Evolutionary conservation across 2,888 invertebrate species (phyloP).

Genomic region (Bombylius discolor): DNA sequence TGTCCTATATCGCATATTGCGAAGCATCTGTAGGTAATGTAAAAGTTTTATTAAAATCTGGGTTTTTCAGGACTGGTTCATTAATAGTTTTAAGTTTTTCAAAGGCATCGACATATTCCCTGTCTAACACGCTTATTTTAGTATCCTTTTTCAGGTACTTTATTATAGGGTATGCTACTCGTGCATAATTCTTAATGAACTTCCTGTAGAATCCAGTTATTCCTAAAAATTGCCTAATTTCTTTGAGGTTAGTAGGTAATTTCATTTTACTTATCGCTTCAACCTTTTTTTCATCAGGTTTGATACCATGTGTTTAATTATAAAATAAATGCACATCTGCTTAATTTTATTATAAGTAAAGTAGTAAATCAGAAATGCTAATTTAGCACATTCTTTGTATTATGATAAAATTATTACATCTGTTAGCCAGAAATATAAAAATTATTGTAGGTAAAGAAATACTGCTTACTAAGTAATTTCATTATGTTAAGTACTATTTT

Average conservation of each 20-base stretch:
- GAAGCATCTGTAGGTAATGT: slow-evolving; percentile 2
- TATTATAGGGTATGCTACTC: slow-evolving; percentile 1
- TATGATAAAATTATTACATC: too few species aligned
- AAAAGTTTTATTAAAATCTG: slow-evolving; percentile 3
- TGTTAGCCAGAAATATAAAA: too few species aligned
- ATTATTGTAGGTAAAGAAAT: too few species aligned
- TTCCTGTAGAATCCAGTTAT: slow-evolving; percentile 10
- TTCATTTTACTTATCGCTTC: slow-evolving; percentile 9
- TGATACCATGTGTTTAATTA: too few species aligned
- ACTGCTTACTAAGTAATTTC: too few species aligned
- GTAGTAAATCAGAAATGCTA: too few species aligned
- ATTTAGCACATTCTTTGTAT: too few species aligned
- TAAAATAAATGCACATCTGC: too few species aligned
- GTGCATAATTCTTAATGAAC: slow-evolving; percentile 3
- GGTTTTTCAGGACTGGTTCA: background rate
- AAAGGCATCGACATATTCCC: background rate
- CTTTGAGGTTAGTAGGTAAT: slow-evolving; percentile 1
- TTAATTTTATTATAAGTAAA: too few species aligned
- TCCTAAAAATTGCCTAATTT: slow-evolving; percentile 8
- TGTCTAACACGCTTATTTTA: background rate
- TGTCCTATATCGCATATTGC: background rate
- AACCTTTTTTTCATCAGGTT: slow-evolving; percentile 20
- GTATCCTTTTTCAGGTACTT: slow-evolving; percentile 1
- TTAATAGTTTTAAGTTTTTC: slow-evolving; percentile 10
- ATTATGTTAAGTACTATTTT: too few species aligned